Base-by-base conservation (phyloP, 2,113 vertebrate species). In the Scolopax mira region DNA sequence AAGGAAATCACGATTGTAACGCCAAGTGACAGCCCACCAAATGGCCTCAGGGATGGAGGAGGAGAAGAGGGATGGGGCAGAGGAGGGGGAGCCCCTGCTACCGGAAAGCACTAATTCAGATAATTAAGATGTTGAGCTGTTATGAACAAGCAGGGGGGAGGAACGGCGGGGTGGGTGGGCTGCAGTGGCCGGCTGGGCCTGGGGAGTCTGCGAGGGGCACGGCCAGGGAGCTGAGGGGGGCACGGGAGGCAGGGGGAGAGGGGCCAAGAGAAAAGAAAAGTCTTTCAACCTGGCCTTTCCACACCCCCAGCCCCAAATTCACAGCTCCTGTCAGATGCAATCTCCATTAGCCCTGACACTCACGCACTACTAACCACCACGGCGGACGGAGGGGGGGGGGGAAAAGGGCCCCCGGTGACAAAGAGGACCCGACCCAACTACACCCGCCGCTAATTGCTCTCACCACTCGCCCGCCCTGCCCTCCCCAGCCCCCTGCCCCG, bases 371-470 rank as follows among this genome's bases (percentile, higher is more conserved):
- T 94, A 91, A 79, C 90, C 89, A 60, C 64, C 42, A 28, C 67
- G 13, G 82, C 58, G 35, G 62, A 46, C 49, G 35, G 10, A 10
- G 46, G 21, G 51, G 9, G 22, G 18, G 48, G 16, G 48, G 48
- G 25, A 4, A 35, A 12, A 12, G 48, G 75, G 95, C 83, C 90
- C 90, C 67, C 13, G 64, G 84, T 74, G 90, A 94, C 95, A 96
- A 96, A 94, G 94, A 44, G 67, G 87, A 75, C 93, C 88, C 90
- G 70, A 73, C 41, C 90, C 78, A 49, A 22, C 87, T 60, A 69
- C 93, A 48, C 85, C 75, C 39, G 61, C 79, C 60, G n/a, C 94
- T 96, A 95, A 96, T 96, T 97, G 92, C 91, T 96, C 62, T 93
- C 73, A 17, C 57, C 77, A 19, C 66, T 82, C 74, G 24, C 19